These are phyloP conservation scores for Ligdia adustata DNA, from an alignment of 2,888 invertebrate genomes.

Conservation along the genomic window DNA sequence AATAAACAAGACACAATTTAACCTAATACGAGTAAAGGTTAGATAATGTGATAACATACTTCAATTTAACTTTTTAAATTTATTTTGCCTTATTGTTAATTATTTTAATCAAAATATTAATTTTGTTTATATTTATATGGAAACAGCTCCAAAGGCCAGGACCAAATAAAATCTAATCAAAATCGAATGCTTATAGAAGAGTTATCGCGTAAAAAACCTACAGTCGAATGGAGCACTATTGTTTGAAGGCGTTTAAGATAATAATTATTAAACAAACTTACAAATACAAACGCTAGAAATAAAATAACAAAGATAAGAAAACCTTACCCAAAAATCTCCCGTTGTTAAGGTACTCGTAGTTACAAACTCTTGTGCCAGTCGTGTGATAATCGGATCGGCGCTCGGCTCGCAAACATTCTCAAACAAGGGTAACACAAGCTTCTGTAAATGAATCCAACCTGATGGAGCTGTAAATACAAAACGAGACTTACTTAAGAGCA, in stretches of 20 bases:
- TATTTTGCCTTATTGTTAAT: not conserved
- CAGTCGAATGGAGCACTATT: no score
- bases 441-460: slow-evolving; percentile 67
- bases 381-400: slow-evolving; percentile 47
- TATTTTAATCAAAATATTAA: not conserved
- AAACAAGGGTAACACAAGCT: slow-evolving; percentile 64
- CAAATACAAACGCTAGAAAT: not conserved
- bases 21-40: not conserved
- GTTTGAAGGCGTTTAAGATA: not conserved
- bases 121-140: no score
- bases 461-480: slow-evolving; percentile 49
- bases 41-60: not conserved
- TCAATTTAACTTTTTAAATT: no score
- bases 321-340: slow-evolving; percentile 62
- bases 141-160: no score
- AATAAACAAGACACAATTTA: slow-evolving; percentile 30
- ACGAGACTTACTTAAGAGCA: no score
- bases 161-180: no score
- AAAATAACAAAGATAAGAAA: not conserved
- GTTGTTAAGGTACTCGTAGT: slow-evolving; percentile 51
- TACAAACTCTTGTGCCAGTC: slow-evolving; percentile 58
- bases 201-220: no score
- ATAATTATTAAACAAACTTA: not conserved
- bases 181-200: no score
- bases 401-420: slow-evolving; percentile 74